phyloP scores from a whole-genome alignment of 2,113 vertebrate genomes.

The Patagioenas fasciata region DNA sequence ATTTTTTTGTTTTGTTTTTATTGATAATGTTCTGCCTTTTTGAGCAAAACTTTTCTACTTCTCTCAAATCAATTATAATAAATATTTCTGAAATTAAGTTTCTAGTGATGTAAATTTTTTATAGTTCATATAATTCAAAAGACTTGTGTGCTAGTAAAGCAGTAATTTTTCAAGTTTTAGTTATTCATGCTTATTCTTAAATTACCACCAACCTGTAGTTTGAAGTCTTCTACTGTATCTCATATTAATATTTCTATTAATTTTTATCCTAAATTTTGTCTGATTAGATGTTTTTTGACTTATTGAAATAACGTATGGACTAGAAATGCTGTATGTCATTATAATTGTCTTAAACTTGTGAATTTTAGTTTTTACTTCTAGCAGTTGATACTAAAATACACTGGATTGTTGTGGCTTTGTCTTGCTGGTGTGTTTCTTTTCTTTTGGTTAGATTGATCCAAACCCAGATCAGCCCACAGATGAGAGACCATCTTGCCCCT shows the following conservation, averaged over 20 bases:
- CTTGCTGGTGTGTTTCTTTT: not conserved
- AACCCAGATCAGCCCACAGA: conserved; percentile 88
- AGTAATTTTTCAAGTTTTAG: not conserved
- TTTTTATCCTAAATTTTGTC: not conserved
- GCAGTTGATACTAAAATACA: not conserved
- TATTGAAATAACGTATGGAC: not conserved
- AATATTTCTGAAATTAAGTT: too few relatives aligned
- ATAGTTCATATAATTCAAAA: not conserved
- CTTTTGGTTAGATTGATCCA: conserved; percentile 85
- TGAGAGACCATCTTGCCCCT: conserved; percentile 86
- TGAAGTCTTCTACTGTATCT: not conserved
- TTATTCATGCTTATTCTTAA: not conserved
- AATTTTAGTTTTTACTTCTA: not conserved
- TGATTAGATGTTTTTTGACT: not conserved
- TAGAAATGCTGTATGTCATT: not conserved
- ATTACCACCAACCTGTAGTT: not conserved
- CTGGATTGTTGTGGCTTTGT: not conserved
- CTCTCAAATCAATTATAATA: too few relatives aligned
- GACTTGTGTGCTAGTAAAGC: not conserved
- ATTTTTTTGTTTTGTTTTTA: too few relatives aligned
- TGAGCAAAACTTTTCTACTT: too few relatives aligned
- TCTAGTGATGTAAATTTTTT: too few relatives aligned
- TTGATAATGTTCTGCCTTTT: too few relatives aligned
- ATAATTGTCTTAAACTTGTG: not conserved
- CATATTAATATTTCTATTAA: not conserved